These are phyloP conservation scores for Ammodytes dubius DNA, from an alignment of 2,113 vertebrate species.

Conservation along the genomic window DNA sequence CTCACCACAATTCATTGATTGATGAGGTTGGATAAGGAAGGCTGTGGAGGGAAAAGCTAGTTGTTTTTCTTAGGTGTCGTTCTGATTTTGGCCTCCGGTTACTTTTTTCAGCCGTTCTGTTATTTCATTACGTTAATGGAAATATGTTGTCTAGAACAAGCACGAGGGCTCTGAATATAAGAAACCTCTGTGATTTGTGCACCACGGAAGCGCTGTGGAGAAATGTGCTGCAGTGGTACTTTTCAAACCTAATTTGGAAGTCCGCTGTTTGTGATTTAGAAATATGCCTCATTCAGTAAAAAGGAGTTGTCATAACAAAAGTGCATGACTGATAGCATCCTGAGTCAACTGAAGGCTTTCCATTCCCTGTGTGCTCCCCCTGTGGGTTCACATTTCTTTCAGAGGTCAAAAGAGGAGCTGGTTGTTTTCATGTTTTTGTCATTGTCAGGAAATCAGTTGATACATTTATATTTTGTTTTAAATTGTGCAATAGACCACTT, in stretches of 20 bases:
- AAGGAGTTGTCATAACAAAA: slow-evolving; percentile 11
- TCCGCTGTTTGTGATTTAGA: slow-evolving; percentile 32
- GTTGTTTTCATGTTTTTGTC: slow-evolving; percentile 17
- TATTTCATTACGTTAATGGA: slow-evolving; percentile 46
- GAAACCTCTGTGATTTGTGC: slow-evolving; percentile 22
- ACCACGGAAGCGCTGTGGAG: not conserved
- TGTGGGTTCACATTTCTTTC: not conserved
- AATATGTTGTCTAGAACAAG: slow-evolving; percentile 11
- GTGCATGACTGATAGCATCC: slow-evolving; percentile 20
- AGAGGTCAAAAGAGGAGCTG: not conserved
- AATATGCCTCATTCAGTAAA: slow-evolving; percentile 24
- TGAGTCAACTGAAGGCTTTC: slow-evolving; percentile 1
- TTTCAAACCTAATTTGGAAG: slow-evolving; percentile 38
- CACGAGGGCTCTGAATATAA: not conserved
- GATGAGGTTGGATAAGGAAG: not conserved
- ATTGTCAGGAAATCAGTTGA: not conserved
- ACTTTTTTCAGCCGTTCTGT: not conserved
- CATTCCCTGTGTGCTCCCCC: not conserved
- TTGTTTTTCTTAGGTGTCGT: not conserved
- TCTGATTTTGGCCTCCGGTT: not conserved
- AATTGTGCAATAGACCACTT: not conserved
- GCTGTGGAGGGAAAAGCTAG: not conserved
- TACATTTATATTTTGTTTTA: not conserved
- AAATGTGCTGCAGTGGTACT: slow-evolving; percentile 28
- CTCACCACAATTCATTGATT: not conserved